phyloP scores from a whole-genome alignment of 2,888 invertebrate species.

The Brenthis hecate region DNA sequence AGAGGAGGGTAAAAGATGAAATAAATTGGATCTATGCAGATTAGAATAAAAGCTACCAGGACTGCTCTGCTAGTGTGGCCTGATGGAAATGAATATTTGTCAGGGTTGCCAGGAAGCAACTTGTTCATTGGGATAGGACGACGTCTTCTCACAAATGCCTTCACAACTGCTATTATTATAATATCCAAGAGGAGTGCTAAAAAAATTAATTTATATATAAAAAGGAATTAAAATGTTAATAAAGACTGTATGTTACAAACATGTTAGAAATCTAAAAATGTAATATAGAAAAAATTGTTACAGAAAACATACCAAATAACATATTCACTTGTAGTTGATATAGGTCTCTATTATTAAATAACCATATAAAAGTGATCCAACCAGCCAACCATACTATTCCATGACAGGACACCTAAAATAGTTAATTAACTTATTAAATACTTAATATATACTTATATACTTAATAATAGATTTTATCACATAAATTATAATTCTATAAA shows the following conservation, averaged over 20 bases:
- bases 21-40: conserved; percentile 84
- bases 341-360: conserved; percentile 85
- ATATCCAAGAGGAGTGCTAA: conserved; percentile 92
- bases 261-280: too few species aligned
- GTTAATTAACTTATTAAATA: neutral
- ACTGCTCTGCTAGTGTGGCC: conserved; percentile 95
- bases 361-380: conserved; percentile 90
- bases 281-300: neutral
- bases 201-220: conserved; percentile 51
- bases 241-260: too few species aligned
- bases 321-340: conserved; percentile 94
- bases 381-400: conserved; percentile 92
- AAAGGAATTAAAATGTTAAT: neutral
- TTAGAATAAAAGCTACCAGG: conserved; percentile 88
- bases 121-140: conserved; percentile 88
- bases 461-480: neutral
- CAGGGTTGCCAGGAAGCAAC: conserved; percentile 88
- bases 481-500: too few species aligned
- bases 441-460: neutral
- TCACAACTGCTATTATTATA: conserved; percentile 87
- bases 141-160: conserved; percentile 89
- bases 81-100: conserved; percentile 96
- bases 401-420: conserved; percentile 90
- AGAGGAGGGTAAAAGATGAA: conserved; percentile 84
- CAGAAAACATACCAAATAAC: conserved; percentile 85